These are phyloP conservation scores for Synanceia verrucosa DNA, from an alignment of 2,797 vertebrate genomes.

Conservation along the genomic window DNA sequence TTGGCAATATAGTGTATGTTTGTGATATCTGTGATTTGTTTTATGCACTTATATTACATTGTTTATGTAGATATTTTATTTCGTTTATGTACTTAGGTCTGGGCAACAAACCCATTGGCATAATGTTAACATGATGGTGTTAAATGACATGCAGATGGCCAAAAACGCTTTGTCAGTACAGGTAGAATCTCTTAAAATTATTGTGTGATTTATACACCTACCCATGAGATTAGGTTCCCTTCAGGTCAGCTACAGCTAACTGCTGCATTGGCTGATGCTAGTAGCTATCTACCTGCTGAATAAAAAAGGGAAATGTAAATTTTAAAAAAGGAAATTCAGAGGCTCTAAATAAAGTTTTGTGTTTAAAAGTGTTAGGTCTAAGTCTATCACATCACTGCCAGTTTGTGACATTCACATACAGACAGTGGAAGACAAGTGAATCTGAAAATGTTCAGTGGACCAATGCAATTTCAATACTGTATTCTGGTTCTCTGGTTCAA, in stretches of 20 bases:
- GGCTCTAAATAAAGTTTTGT: not conserved
- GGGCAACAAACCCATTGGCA: too few relatives aligned
- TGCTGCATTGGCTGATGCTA: not conserved
- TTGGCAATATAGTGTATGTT: too few relatives aligned
- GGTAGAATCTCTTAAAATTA: too few relatives aligned
- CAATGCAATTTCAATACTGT: too few relatives aligned
- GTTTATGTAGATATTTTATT: not conserved
- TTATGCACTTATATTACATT: not conserved
- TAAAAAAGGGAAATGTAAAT: not conserved
- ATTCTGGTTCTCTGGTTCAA: too few relatives aligned
- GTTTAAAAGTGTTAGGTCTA: not conserved
- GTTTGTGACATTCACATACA: not conserved
- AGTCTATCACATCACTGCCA: not conserved
- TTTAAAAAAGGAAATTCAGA: too few relatives aligned
- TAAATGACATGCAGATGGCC: too few relatives aligned
- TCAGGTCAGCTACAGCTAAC: not conserved
- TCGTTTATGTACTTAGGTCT: not conserved
- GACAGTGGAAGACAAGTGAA: too few relatives aligned
- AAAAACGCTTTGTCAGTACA: too few relatives aligned
- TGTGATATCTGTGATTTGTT: not conserved
- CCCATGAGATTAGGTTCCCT: not conserved
- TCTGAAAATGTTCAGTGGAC: too few relatives aligned
- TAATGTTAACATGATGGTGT: too few relatives aligned
- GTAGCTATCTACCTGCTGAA: not conserved
- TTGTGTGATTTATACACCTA: too few relatives aligned